A percentile compares a stretch with the other conserved stretches of the same genome.
Evolutionary conservation across 2,797 vertebrate genomes (phyloP).

Genomic region (Furcifer pardalis): DNA sequence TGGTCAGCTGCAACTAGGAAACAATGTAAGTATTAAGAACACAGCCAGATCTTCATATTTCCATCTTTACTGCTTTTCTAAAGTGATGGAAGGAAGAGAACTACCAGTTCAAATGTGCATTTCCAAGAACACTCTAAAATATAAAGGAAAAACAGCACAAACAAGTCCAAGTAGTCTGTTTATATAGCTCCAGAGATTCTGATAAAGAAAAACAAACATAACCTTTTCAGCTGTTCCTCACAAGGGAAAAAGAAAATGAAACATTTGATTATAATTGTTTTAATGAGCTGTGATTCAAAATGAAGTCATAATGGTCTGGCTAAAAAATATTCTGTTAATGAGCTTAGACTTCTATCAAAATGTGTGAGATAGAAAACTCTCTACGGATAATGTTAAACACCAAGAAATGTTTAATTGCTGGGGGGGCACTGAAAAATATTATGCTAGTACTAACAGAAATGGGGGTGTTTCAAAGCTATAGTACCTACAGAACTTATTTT

Average conservation of each 20-base stretch:
- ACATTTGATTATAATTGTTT: conserved; percentile 86
- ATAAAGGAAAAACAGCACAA: conserved; percentile 70
- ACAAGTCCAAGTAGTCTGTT: conserved; percentile 73
- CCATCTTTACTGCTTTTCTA: not conserved
- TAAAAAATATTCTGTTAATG: conserved; percentile 80
- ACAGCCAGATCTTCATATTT: not conserved
- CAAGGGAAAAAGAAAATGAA: conserved; percentile 81
- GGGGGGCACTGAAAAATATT: conserved; percentile 42
- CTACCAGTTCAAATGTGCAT: conserved; percentile 25
- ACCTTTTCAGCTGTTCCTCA: conserved; percentile 82
- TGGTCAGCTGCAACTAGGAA: fast-evolving
- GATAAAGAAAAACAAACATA: conserved; percentile 83
- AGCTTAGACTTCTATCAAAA: conserved; percentile 80
- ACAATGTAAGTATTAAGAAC: fast-evolving
- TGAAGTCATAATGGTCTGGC: conserved; percentile 78
- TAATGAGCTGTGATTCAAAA: conserved; percentile 84
- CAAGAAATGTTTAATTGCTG: conserved; percentile 73
- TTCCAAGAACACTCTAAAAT: conserved; percentile 57
- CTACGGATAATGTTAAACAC: conserved; percentile 75
- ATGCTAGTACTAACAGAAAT: not conserved
- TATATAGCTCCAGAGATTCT: conserved; percentile 75
- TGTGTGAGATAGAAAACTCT: conserved; percentile 74
- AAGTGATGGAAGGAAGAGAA: conserved; percentile 39
- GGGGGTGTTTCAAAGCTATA: not conserved
- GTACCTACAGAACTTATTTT: not conserved